phyloP scores from a whole-genome alignment of 2,113 vertebrate genomes.

The Accipiter cooperii region DNA sequence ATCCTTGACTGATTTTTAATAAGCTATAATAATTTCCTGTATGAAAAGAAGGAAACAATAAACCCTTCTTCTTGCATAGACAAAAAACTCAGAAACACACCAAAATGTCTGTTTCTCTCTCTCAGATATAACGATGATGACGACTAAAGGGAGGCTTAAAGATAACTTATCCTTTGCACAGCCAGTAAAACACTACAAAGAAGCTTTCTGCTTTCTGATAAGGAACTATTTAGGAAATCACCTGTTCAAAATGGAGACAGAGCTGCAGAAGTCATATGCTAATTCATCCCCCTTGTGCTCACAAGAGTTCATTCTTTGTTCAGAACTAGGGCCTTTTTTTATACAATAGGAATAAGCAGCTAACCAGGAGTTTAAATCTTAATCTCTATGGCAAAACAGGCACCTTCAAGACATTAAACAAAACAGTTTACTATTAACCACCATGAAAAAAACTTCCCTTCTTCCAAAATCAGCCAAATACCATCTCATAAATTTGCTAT shows the following conservation, averaged over 20 bases:
- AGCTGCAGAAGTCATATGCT: neutral
- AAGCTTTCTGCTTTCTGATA: neutral
- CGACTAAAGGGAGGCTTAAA: neutral
- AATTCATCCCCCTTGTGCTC: neutral
- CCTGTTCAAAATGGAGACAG: neutral
- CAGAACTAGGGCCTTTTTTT: neutral
- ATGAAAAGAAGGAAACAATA: neutral
- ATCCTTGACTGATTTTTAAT: neutral
- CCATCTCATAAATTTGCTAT: neutral
- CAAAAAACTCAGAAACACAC: neutral
- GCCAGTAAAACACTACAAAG: neutral
- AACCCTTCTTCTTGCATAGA: neutral
- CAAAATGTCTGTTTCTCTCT: neutral
- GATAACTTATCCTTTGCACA: neutral
- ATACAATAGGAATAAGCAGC: neutral
- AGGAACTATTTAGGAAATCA: neutral
- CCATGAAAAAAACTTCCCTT: neutral
- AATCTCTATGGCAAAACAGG: neutral
- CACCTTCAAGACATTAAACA: neutral
- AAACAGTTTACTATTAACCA: neutral
- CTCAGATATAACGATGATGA: neutral
- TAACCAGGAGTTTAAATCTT: neutral
- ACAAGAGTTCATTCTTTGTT: neutral
- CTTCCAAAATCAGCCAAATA: neutral
- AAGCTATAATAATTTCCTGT: neutral